These are phyloP conservation scores for Gyrodactylus salaris DNA, from an alignment of 1,140 invertebrate genomes.

Conservation along the genomic window DNA sequence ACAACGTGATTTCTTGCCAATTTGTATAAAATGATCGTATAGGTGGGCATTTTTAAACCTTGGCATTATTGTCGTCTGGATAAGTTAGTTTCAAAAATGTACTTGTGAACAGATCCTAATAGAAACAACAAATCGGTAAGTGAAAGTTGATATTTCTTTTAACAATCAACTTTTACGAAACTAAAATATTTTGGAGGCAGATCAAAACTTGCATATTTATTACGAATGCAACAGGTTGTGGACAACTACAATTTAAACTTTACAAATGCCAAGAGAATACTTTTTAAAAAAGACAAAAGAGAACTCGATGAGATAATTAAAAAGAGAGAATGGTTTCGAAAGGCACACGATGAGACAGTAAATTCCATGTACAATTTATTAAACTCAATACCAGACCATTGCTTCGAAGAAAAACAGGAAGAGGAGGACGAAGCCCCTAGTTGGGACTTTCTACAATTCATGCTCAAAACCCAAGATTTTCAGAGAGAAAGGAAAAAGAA, in stretches of 20 bases:
- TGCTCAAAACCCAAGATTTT: neutral
- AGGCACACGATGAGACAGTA: neutral
- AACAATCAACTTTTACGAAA: too few species aligned
- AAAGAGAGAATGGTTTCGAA: neutral
- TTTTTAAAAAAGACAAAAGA: neutral
- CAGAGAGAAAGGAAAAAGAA: neutral
- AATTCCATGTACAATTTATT: neutral
- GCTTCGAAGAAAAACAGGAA: neutral
- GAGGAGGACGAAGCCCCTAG: neutral
- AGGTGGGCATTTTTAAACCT: neutral
- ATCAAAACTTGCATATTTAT: too few species aligned
- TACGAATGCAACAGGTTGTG: too few species aligned
- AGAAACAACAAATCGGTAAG: neutral
- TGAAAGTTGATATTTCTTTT: too few species aligned
- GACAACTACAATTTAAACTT: neutral
- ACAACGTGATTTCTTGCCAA: neutral
- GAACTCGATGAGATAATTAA: neutral
- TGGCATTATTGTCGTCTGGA: neutral
- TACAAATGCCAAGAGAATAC: neutral
- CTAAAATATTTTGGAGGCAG: too few species aligned
- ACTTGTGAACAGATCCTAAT: neutral
- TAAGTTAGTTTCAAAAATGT: neutral
- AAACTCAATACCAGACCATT: neutral
- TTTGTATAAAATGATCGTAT: neutral
- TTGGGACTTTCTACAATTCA: neutral